These are phyloP conservation scores for Meteorus cinctellus DNA, from an alignment of 2,888 invertebrate species.

Conservation along the genomic window DNA sequence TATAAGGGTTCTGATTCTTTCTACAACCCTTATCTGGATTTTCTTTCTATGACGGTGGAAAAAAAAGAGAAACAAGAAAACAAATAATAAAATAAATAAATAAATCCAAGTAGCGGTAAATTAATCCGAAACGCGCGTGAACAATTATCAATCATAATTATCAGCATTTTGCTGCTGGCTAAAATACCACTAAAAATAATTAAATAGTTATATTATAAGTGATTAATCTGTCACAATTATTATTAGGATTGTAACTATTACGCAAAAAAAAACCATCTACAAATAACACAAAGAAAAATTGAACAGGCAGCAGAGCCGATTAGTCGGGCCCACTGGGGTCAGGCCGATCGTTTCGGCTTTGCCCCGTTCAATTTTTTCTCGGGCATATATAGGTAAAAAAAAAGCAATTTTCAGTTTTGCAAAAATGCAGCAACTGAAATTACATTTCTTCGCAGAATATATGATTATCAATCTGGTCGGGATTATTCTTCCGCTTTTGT, in stretches of 20 bases:
- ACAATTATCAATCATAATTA: not conserved
- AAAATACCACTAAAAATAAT: slow-evolving; percentile 16
- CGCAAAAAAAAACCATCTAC: not conserved
- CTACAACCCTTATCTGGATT: slow-evolving; percentile 48
- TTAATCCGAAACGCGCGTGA: slow-evolving; percentile 9
- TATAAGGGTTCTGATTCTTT: slow-evolving; percentile 39
- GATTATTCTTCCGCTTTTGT: slow-evolving; percentile 55
- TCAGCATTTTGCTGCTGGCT: slow-evolving; percentile 28
- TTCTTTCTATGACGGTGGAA: slow-evolving; percentile 41
- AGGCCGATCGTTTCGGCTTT: not conserved
- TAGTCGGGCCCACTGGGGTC: slow-evolving; percentile 15
- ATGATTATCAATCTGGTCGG: slow-evolving; percentile 48
- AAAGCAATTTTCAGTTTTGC: slow-evolving; percentile 8
- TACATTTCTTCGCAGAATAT: slow-evolving; percentile 41
- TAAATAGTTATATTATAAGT: slow-evolving; percentile 27
- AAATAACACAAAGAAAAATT: slow-evolving; percentile 9
- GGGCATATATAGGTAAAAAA: slow-evolving; percentile 19
- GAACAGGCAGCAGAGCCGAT: not conserved
- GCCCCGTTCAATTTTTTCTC: slow-evolving; percentile 9
- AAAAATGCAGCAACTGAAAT: not conserved
- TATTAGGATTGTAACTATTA: slow-evolving; percentile 15
- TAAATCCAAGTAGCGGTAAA: slow-evolving; percentile 27
- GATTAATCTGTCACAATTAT: slow-evolving; percentile 9
- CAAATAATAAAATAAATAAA: slow-evolving; percentile 32
- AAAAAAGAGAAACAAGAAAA: slow-evolving; percentile 29